Evolutionary conservation across 2,888 invertebrate species (phyloP).

Genomic region (Leptopilina myrica): DNA sequence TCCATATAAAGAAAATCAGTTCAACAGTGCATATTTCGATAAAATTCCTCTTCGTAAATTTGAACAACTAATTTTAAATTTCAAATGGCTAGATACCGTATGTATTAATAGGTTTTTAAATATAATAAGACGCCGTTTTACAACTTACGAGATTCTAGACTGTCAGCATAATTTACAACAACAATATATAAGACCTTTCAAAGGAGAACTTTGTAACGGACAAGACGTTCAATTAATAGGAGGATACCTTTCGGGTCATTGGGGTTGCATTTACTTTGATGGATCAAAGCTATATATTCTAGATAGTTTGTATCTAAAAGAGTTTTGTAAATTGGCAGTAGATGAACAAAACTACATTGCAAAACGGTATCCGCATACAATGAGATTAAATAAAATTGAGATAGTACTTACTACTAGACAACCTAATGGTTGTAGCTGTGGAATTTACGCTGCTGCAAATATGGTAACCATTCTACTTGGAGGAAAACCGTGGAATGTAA

Average conservation of each 20-base stretch:
- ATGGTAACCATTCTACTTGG: constrained; percentile 49
- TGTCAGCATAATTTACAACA: not conserved
- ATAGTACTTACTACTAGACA: constrained; percentile 35
- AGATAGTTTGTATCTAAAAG: constrained; percentile 46
- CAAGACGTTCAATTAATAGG: constrained; percentile 52
- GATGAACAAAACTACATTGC: constrained; percentile 45
- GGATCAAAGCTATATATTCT: constrained; percentile 44
- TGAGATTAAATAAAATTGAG: not conserved
- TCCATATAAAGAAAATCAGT: too few relatives aligned
- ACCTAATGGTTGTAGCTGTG: constrained; percentile 47
- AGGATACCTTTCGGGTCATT: constrained; percentile 46
- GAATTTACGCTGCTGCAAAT: constrained; percentile 53
- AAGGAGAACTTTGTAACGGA: not conserved
- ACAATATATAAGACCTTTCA: not conserved
- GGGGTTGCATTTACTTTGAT: constrained; percentile 52
- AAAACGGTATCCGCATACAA: constrained; percentile 44
- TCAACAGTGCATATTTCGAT: too few relatives aligned
- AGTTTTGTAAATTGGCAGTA: not conserved
- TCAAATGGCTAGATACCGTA: not conserved
- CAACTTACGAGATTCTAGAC: not conserved
- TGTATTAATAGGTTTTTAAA: not conserved
- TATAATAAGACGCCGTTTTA: not conserved
- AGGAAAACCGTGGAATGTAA: constrained; percentile 23
- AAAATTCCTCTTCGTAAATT: too few relatives aligned
- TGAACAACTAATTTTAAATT: too few relatives aligned